A percentile compares a stretch with the other conserved stretches of the same genome.
phyloP scores from a whole-genome alignment of 2,113 vertebrate species.

The Pogonocichla stellata region DNA sequence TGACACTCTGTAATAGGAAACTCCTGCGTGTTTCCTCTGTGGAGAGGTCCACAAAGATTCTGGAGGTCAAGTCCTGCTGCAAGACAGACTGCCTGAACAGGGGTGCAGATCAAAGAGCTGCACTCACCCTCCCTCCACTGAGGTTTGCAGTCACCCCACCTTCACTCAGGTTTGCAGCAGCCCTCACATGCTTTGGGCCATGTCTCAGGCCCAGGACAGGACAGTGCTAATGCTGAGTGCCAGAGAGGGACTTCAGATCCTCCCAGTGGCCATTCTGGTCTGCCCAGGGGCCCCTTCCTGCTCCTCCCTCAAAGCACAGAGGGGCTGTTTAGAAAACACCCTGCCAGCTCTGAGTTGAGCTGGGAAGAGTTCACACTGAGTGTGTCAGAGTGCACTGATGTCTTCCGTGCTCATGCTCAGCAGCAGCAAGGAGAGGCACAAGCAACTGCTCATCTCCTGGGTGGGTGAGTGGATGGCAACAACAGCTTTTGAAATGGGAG shows the following conservation, averaged over 20 bases:
- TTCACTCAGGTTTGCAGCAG: neutral
- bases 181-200: fast-evolving
- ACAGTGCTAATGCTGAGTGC: fast-evolving
- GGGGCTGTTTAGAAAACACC: neutral
- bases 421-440: fast-evolving
- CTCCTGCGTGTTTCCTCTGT: neutral
- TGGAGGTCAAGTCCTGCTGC: neutral
- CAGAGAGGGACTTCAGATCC: neutral
- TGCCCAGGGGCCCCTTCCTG: neutral
- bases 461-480: neutral
- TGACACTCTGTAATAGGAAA: neutral
- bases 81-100: neutral
- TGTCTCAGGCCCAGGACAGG: neutral
- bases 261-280: neutral
- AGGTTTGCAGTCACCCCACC: neutral
- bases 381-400: fast-evolving
- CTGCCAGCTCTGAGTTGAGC: neutral
- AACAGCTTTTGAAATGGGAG: neutral
- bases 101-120: neutral
- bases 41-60: neutral
- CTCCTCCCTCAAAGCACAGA: neutral
- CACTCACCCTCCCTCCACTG: neutral
- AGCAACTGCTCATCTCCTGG: neutral
- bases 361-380: neutral
- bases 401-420: neutral